Base-by-base conservation (phyloP, 2,797 vertebrate species). In the Chiroxiphia lanceolata region DNA sequence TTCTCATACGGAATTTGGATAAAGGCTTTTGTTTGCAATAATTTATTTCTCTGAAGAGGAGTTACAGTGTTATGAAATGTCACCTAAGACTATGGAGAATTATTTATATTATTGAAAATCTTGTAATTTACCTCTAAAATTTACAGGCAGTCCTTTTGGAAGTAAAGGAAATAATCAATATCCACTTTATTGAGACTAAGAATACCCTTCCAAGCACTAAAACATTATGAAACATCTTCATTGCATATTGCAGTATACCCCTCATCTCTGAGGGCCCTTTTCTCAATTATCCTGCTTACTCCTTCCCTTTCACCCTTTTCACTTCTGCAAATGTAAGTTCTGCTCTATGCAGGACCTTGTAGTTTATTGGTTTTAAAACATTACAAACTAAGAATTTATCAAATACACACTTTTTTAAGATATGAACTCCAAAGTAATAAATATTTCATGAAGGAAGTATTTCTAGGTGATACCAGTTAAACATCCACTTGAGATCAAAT, bases 181-280 rank as follows among this genome's bases (percentile, higher is more conserved):
- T 7, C 12, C 1, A 1, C 57, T 84, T 72, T 34, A 70, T 0
- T n/a, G 33, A 29, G 63, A 53, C n/a, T 36, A 45, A 2, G 2
- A 93, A 51, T 51, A 84, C 4, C 16, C 38, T 87, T 89, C 34
- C 8, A 64, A 51, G 25, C 19, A 69, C 40, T 63, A 50, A 70
- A 87, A 15, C 15, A 33, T 63, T 64, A 64, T 11, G 19, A 85
- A 84, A 7, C 36, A 89, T 12, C n/a, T 68, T 70, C 76, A 47
- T 45, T 56, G 38, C 34, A 47, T 16, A 40, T 17, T 50, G 19
- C 31, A 78, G 25, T 18, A 34, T 11, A 88, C 13, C 16, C 11
- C 25, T 79, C 1, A 3, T 38, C 40, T 65, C 74, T 22, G 33
- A 83, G 60, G 34, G 33, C 65, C 21, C 18, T 60, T 69, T 87